phyloP scores from a whole-genome alignment of 2,888 invertebrate genomes.

The Plagiodera versicolora region DNA sequence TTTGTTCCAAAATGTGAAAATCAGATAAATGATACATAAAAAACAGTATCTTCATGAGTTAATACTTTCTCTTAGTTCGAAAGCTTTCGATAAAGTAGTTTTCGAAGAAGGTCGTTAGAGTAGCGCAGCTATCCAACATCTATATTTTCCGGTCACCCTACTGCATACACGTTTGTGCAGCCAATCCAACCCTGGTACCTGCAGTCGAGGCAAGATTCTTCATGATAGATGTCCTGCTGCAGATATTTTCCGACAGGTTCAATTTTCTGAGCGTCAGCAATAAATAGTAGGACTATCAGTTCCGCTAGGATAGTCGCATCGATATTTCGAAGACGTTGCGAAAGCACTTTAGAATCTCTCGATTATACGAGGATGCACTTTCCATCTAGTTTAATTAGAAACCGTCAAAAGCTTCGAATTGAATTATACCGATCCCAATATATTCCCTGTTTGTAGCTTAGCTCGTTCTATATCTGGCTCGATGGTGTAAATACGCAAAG shows the following conservation, averaged over 20 bases:
- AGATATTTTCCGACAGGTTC: not conserved
- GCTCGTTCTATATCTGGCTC: not conserved
- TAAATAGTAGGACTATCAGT: not conserved
- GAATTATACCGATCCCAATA: not conserved
- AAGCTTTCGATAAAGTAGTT: too few relatives aligned
- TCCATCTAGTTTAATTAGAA: slow-evolving; percentile 1
- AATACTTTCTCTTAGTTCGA: too few relatives aligned
- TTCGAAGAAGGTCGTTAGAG: too few relatives aligned
- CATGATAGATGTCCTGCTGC: not conserved
- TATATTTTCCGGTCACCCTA: too few relatives aligned
- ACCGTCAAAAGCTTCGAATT: not conserved
- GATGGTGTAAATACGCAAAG: not conserved
- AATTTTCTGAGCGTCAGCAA: not conserved
- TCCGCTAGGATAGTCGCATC: not conserved
- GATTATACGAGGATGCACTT: not conserved
- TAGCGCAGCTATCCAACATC: too few relatives aligned
- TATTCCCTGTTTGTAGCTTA: not conserved
- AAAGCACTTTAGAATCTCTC: not conserved
- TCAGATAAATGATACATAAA: too few relatives aligned
- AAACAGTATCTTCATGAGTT: too few relatives aligned
- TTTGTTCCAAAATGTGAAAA: too few relatives aligned
- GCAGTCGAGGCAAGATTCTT: not conserved
- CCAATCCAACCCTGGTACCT: not conserved
- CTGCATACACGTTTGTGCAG: too few relatives aligned
- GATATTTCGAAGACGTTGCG: not conserved